Base-by-base conservation (phyloP, 2,797 vertebrate genomes). In the Bradypodion pumilum region DNA sequence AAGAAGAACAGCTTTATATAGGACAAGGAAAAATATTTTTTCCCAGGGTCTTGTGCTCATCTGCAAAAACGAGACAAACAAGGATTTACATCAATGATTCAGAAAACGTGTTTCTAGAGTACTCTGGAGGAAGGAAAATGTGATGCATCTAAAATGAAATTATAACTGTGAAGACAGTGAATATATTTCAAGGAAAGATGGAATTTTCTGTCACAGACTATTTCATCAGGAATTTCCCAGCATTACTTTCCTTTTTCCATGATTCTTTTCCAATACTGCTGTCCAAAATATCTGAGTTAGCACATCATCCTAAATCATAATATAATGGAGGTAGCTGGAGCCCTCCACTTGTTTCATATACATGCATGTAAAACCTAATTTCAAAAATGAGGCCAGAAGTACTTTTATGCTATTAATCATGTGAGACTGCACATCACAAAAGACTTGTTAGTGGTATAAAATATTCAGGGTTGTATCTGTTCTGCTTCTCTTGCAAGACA, bases 381-480 rank as follows among this genome's bases (percentile, higher is more conserved):
- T 59, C 16, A 76, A 66, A 77, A 66, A 56, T 16, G 15, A 46
- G 73, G 5, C 62, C 29, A 88, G 80, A 74, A 65, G 56, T 7
- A 1, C 59, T 42, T 46, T 56, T 72, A 49, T 70, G 77, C 29
- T 52, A 75, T 85, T 68, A 46, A 32, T 42, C 40, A 69, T 44
- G 52, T 81, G 66, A n/a, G n/a, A 66, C 60, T 82, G 46, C 65
- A 37, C 32, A 69, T 52, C 40, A 79, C 69, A 65, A 65, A 78
- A 42, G 69, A 65, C 72, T 79, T 84, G 74, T 79, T 85, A 42
- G 49, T 65, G 70, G 40, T 74, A 44, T 85, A 60, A 85, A 52
- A 85, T 52, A 84, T 37, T 84, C 44, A 79, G 10, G 59, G 16
- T 16, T 65, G 68, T 29, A n/a, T 46, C 59, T 79, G 40, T 40